A percentile compares a stretch with the other conserved stretches of the same genome.
These are phyloP conservation scores for Acanthochromis polyacanthus DNA, from an alignment of 2,113 vertebrate genomes.

Conservation along the genomic window DNA sequence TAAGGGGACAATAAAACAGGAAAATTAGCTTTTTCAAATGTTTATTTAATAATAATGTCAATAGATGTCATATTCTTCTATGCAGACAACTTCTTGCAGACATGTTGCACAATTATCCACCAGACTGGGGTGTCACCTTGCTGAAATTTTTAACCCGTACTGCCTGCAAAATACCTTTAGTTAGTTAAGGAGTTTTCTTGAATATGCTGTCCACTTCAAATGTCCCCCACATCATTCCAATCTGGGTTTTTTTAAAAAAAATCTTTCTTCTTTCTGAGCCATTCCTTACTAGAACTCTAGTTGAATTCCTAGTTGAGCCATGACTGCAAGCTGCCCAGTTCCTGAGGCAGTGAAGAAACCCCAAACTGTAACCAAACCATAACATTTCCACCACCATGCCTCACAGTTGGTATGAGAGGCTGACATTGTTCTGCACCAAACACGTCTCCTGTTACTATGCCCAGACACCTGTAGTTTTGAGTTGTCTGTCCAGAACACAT, in stretches of 20 bases:
- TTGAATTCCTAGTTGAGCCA: too few relatives aligned
- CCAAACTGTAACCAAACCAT: too few relatives aligned
- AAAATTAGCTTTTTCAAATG: too few relatives aligned
- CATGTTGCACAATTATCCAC: neutral
- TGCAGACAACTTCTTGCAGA: neutral
- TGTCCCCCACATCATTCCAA: neutral
- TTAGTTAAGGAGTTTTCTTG: neutral
- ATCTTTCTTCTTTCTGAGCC: neutral
- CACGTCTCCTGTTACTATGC: neutral
- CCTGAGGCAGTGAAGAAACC: too few relatives aligned
- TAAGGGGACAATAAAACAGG: too few relatives aligned
- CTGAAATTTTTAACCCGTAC: neutral
- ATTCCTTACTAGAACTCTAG: neutral
- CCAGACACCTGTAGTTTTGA: neutral
- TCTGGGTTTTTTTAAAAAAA: neutral
- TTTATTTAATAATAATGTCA: too few relatives aligned
- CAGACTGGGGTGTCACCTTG: neutral
- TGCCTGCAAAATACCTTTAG: neutral
- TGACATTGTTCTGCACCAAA: neutral
- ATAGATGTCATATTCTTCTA: too few relatives aligned
- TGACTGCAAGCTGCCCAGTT: too few relatives aligned
- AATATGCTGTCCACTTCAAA: neutral
- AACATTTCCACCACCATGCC: too few relatives aligned
- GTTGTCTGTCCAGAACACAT: neutral
- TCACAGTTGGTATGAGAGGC: neutral